Conservation (phyloP, 2,797 vertebrate genomes). For the Sarcophilus harrisii region DNA sequence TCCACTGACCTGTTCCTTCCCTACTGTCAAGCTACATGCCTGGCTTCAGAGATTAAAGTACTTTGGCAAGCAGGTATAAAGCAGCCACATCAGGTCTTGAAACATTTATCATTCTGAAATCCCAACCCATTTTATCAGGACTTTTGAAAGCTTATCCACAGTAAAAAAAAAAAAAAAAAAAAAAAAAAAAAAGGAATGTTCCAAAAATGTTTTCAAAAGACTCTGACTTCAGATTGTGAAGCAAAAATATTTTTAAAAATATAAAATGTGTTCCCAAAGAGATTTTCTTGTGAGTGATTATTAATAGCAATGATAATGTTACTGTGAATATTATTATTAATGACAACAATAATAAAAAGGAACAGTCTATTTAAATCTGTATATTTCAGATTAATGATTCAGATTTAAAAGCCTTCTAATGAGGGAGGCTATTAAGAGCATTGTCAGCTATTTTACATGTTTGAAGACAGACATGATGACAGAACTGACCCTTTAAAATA, state of each 20-base stretch:
- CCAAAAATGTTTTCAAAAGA: not conserved
- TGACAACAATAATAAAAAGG: not conserved
- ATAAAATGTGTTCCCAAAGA: conserved; percentile 16
- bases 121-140: not conserved
- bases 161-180: conserved; percentile 4
- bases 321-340: not conserved
- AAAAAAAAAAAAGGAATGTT: conserved; percentile 1
- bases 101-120: not conserved
- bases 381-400: not conserved
- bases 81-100: not conserved
- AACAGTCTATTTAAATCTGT: not conserved
- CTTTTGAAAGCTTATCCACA: not conserved
- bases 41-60: not conserved
- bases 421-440: not conserved
- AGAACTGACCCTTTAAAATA: not conserved
- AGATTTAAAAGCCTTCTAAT: not conserved
- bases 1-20: not conserved
- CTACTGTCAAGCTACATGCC: conserved; percentile 7
- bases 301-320: not conserved
- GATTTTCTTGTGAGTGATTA: conserved; percentile 36
- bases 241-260: not conserved
- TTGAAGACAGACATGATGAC: not conserved
- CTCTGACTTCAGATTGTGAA: not conserved
- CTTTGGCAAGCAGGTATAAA: conserved; percentile 36
- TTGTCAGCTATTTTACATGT: not conserved